Evolutionary conservation across 2,888 invertebrate genomes (phyloP), one percentile per base, ranked within the genome.

Genomic region (Ellobium chinense): DNA sequence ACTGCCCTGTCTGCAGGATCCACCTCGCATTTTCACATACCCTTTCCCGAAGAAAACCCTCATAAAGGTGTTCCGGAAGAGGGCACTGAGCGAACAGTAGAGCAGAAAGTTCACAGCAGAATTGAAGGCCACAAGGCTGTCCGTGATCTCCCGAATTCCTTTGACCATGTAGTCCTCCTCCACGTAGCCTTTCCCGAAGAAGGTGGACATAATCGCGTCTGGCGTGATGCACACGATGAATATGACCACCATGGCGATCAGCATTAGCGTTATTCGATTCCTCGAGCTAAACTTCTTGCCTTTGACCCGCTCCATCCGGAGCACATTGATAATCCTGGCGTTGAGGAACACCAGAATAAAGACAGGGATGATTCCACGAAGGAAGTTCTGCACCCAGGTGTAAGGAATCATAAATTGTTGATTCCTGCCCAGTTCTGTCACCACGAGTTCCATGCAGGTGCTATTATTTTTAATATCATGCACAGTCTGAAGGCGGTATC

Each of bases 151-250:
- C 2, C 92, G 84, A 29, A 92, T 88, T 4, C 91, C 92, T 78
- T 89, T 89, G 4, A 91, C 89, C 46, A 90, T 81, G 73, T 87
- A 85, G 72, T 88, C 87, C 70, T 91, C 91, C 70, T 92, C 92
- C 31, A 86, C 87, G 84, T 93, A 93, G 4, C 93, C 93, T 68
- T 91, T 90, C 9, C 91, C 91, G 81, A 92, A 89, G 78, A 90
- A 83, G n/a, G 83, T 89, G 9, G 92, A 92, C 90, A 93, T 89
- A 54, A 92, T 87, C 36, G 92, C 92, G 80, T 93, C 93, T 0
- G 93, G 93, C 62, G 90, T 91, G 58, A 92, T 89, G 84, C 92
- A 92, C 60, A 92, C 86, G n/a, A 92, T 84, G 85, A 92, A 93
- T 39, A 91, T 89, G 37, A 92, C 84, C 36, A 93, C 90, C 54